Conservation (phyloP, 2,888 invertebrate genomes). For the Eupithecia pulchellata region DNA sequence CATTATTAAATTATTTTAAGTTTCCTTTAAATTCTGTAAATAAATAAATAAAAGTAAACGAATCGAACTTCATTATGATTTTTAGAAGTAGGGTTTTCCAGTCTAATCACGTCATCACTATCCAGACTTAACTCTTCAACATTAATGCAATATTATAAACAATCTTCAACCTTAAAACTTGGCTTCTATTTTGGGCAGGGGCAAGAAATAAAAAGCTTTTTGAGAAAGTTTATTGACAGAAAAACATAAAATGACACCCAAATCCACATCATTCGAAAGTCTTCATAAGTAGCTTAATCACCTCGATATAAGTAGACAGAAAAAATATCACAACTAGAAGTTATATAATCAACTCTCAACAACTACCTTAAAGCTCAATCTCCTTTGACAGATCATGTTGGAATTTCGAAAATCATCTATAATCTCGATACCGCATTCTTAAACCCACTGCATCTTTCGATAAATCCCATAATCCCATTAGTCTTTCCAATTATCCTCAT, state of each 20-base stretch:
- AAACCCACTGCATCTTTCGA: background rate
- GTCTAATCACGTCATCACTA: too few relatives aligned
- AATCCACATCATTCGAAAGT: background rate
- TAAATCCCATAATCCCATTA: background rate
- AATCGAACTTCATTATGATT: too few relatives aligned
- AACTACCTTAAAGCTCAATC: slow-evolving; percentile 58
- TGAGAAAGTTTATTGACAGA: slow-evolving; percentile 6
- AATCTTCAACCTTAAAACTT: too few relatives aligned
- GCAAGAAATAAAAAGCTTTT: background rate
- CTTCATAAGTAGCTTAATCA: background rate
- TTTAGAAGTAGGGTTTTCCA: too few relatives aligned
- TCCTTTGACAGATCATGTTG: slow-evolving; percentile 51
- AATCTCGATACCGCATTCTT: background rate
- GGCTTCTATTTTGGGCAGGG: too few relatives aligned
- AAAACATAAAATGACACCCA: background rate
- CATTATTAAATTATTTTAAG: too few relatives aligned
- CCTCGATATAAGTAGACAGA: slow-evolving; percentile 9
- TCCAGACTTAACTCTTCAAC: too few relatives aligned
- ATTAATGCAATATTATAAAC: too few relatives aligned
- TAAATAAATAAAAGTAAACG: too few relatives aligned
- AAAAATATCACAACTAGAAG: slow-evolving; percentile 27
- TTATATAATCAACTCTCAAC: slow-evolving; percentile 32
- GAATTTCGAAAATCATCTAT: slow-evolving; percentile 43
- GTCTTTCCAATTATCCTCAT: background rate
- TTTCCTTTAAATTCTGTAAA: too few relatives aligned